These are phyloP conservation scores for Accipiter virgatus DNA, from an alignment of 2,113 vertebrate genomes.

Conservation along the genomic window DNA sequence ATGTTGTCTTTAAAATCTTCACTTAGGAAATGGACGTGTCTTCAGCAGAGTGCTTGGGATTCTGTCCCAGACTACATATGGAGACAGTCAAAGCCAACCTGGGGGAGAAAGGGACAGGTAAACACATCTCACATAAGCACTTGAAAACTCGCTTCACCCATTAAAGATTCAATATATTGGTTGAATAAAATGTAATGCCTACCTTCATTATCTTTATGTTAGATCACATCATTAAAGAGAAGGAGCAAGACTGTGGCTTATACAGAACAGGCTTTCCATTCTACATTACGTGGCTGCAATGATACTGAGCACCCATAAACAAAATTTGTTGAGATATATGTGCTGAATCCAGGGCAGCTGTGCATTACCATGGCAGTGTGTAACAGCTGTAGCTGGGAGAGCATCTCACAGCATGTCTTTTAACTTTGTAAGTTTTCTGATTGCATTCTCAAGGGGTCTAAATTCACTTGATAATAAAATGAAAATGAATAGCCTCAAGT, in stretches of 20 bases:
- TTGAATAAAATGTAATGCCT: background rate
- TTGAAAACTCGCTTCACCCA: accelerated
- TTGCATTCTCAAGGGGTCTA: background rate
- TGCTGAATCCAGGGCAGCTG: background rate
- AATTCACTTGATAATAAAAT: background rate
- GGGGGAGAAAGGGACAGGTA: background rate
- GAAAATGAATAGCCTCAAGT: background rate
- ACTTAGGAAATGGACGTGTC: background rate
- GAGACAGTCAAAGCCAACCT: background rate
- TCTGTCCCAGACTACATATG: background rate
- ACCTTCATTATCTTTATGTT: background rate
- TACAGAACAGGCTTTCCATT: background rate
- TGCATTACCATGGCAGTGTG: background rate
- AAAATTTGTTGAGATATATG: background rate
- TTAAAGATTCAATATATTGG: background rate
- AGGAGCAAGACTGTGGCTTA: background rate
- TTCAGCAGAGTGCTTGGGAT: background rate
- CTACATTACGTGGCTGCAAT: accelerated
- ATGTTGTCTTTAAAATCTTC: background rate
- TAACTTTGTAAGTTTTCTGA: background rate
- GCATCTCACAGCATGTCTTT: accelerated
- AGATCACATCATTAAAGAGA: background rate
- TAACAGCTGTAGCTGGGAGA: background rate
- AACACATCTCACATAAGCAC: background rate
- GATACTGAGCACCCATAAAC: background rate